Conservation (phyloP, 2,888 invertebrate species). For the Netelia fuscicornis region DNA sequence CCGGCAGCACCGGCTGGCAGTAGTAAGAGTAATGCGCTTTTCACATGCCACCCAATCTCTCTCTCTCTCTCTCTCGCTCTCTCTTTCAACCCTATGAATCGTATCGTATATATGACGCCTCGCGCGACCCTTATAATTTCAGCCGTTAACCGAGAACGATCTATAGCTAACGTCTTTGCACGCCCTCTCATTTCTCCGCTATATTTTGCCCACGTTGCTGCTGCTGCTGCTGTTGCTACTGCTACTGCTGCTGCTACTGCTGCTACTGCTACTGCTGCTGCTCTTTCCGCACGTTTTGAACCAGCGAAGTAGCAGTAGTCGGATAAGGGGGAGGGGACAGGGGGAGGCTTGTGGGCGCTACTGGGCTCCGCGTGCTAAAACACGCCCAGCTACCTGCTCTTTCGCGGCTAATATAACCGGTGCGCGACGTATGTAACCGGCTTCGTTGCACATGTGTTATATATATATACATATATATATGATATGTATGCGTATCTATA, state of each 20-base stretch:
- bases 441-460: slow-evolving; percentile 25
- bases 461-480: slow-evolving; percentile 22
- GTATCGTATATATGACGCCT: slow-evolving; percentile 63
- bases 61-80: slow-evolving; percentile 28
- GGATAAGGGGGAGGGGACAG: slow-evolving; percentile 23
- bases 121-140: slow-evolving; percentile 71
- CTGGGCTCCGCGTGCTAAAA: slow-evolving; percentile 61
- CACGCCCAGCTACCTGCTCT: slow-evolving; percentile 68
- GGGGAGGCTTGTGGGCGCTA: not conserved
- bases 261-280: slow-evolving; percentile 36
- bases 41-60: slow-evolving; percentile 75
- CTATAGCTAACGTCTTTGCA: slow-evolving; percentile 57
- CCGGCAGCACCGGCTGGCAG: slow-evolving; percentile 57
- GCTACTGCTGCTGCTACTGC: slow-evolving; percentile 58
- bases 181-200: slow-evolving; percentile 33
- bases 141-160: slow-evolving; percentile 66
- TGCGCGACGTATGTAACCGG: slow-evolving; percentile 48
- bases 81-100: slow-evolving; percentile 59
- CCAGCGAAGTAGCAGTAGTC: slow-evolving; percentile 3
- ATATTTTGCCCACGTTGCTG: slow-evolving; percentile 4
- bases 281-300: slow-evolving; percentile 65
- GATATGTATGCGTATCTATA: not conserved
- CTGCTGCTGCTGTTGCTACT: slow-evolving; percentile 20
- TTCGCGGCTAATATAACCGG: slow-evolving; percentile 68
- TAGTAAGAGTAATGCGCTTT: slow-evolving; percentile 77